These are phyloP conservation scores for Platalea minor DNA, from an alignment of 2,797 vertebrate species.

Conservation along the genomic window DNA sequence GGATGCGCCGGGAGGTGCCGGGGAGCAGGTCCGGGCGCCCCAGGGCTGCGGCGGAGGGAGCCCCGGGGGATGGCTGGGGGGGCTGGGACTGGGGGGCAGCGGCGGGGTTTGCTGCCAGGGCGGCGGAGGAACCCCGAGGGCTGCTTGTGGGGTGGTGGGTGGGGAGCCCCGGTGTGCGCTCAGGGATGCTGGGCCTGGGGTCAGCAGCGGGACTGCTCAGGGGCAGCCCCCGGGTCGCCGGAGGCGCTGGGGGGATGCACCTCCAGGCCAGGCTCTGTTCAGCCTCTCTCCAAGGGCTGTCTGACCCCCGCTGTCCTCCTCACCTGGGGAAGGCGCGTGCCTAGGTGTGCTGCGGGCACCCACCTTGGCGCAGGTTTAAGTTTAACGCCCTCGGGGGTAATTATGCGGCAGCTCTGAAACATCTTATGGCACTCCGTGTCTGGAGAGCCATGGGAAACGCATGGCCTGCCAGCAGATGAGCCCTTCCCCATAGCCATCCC, in stretches of 20 bases:
- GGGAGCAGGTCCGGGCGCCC: neutral
- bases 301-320: neutral
- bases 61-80: neutral
- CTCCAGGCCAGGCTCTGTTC: neutral
- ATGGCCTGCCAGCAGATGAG: neutral
- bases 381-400: neutral
- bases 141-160: neutral
- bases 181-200: neutral
- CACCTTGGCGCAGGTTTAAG: neutral
- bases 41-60: neutral
- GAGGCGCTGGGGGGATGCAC: neutral
- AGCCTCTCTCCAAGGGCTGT: neutral
- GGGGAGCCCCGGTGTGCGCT: neutral
- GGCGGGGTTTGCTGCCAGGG: neutral
- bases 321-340: fast-evolving
- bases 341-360: neutral
- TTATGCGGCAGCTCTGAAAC: neutral
- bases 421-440: neutral
- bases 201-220: neutral
- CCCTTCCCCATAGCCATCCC: neutral
- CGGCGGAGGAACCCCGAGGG: neutral
- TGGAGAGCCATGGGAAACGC: neutral
- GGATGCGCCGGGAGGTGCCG: neutral
- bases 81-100: neutral
- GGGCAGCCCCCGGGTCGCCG: no score